Evolutionary conservation across 1,140 invertebrate genomes (phyloP).

Genomic region (Aleiodes sp.): DNA sequence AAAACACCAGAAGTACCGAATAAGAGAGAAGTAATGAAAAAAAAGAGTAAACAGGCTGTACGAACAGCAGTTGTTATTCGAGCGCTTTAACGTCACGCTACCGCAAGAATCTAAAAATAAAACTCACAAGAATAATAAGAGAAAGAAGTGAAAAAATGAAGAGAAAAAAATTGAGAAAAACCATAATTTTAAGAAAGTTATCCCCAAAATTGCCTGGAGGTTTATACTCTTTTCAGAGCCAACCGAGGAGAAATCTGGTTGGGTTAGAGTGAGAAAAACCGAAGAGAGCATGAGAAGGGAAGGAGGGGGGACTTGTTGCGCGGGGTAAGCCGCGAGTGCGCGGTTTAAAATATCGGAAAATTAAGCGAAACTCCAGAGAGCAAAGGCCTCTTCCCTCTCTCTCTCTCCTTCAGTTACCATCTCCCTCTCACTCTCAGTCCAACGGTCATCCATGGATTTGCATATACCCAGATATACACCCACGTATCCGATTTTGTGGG

Average conservation of each 20-base stretch:
- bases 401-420: conserved; percentile 7
- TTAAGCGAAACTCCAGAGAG: conserved; percentile 46
- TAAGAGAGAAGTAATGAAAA: not conserved
- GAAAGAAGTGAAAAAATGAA: conserved; percentile 3
- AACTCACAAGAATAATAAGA: not conserved
- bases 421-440: conserved; percentile 13
- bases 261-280: not conserved
- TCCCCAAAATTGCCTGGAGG: conserved; percentile 57
- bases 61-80: conserved; percentile 6
- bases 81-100: conserved; percentile 1
- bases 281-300: not conserved
- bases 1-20: not conserved
- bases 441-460: conserved; percentile 17
- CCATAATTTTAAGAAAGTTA: conserved; percentile 26
- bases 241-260: conserved; percentile 61
- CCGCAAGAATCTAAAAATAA: conserved; percentile 9
- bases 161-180: not conserved
- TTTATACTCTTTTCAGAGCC: conserved; percentile 56
- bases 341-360: conserved; percentile 63
- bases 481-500: not conserved
- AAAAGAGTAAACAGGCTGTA: conserved; percentile 2
- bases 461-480: conserved; percentile 11
- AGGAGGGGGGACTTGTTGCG: conserved; percentile 58
- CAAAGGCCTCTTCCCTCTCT: conserved; percentile 6
- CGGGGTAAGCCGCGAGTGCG: conserved; percentile 56